Evolutionary conservation across 2,113 vertebrate genomes (phyloP), one percentile per base, ranked within the genome.

Genomic region (Jacana jacana): DNA sequence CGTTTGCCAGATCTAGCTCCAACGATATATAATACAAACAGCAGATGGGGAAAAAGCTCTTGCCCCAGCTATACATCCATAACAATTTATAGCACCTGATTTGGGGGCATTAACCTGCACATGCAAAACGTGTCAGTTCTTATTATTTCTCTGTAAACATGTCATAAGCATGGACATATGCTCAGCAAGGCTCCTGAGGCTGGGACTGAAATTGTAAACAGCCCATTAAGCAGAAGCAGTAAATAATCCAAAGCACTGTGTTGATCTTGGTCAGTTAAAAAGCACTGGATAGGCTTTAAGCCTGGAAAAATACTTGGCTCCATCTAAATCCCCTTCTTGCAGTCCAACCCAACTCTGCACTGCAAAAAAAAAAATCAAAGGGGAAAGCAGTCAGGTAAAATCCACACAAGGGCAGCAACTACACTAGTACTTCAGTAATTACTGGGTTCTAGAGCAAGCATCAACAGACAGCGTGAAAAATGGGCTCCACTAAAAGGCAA

Each of bases 101-200:
- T 69, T 79, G 80, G 81, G 42, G 68, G 69, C 86, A 89, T 61
- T 97, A 96, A 96, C 77, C 77, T 83, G 51, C 40, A 54, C 76
- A 70, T 7, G n/a, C 68, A 70, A 84, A 95, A 93, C 27, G 44
- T 92, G 86, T 72, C 90, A 35, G 42, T 75, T 90, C 51, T 95
- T 89, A 96, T 91, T 96, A 77, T 88, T 88, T 94, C 76, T 68
- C 84, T 77, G 75, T 95, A 95, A 96, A 96, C 5, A 35, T 81
- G 70, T 91, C 95, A 86, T 89, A 86, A 81, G 88, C 60, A 76
- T 72, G 86, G 84, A 96, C 97, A 97, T 61, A 52, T 31, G 39
- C 60, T 61, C 90, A 25, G 30, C 92, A 93, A 91, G 55, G 77
- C 76, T 86, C 23, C 54, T 39, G 84, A 64, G 91, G 81, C 71